Base-by-base conservation (phyloP, 1,140 invertebrate genomes). In the Halesus radiatus region DNA sequence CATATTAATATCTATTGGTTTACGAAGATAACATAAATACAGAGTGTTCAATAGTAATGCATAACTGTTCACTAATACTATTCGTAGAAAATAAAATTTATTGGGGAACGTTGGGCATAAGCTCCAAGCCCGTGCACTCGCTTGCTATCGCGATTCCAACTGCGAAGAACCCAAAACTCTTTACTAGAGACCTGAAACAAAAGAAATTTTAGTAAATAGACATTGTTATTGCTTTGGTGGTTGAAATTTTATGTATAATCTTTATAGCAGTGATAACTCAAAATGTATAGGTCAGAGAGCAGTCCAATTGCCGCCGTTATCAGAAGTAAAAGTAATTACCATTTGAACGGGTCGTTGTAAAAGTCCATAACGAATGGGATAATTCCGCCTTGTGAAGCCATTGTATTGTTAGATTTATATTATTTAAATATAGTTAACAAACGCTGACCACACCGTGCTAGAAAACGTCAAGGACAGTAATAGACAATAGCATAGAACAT, bases 151-250 rank as follows among this genome's bases (percentile, higher is more conserved):
- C 90, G 13, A 94, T 89, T 53, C 93, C 93, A 23, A 94, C 82
- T 76, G 90, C 88, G 84, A 94, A 94, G 82, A 94, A 88, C 54
- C 91, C 92, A 66, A 93, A 89, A 85, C 93, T 93, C 87, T 94
- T 94, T 18, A 94, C 90, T 16, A 94, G 75, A 83, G 92, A 92
- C 93, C 93, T 94, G 87, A 72, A 90, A 89, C 81, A 26, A 23
- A 8, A 52, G 20, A 72, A 45, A 13, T 13, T 13, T 45, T 45
- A 1, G 13, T 26, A 32, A 32, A 60, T 23, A 15, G 23, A 66
- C 23, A 66, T 26, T 66, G 15, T 66, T 66, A 66, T 18, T 60
- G 56, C 29, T 66, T 32, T 45, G 37, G 37, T 45, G 8, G 37
- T 45, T 13, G 8, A 45, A 45, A 13, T 45, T 37, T 37, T 37